Percentiles rank a stretch among this genome's conserved stretches.
Conservation (phyloP, 2,888 invertebrate genomes). For the Xestia xanthographa region DNA sequence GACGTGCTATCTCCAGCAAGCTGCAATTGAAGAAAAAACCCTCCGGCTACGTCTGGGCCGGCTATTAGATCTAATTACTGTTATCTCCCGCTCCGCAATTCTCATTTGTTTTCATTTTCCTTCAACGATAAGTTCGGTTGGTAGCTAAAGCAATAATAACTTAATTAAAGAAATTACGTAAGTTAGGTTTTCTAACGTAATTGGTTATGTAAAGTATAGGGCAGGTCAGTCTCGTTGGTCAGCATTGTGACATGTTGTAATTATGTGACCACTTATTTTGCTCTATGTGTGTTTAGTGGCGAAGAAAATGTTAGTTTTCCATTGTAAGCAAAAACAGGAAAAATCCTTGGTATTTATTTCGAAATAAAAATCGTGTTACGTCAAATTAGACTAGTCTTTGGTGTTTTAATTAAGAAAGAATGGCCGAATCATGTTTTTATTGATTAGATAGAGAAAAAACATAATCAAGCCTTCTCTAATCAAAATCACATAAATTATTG, state of each 20-base stretch:
- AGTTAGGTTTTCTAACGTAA: conserved; percentile 45
- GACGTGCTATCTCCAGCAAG: conserved; percentile 75
- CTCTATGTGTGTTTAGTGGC: background rate
- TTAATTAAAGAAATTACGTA: conserved; percentile 54
- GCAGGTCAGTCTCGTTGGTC: conserved; percentile 8
- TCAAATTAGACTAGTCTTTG: background rate
- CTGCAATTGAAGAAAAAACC: conserved; percentile 75
- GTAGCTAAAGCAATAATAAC: conserved; percentile 55
- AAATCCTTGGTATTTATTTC: background rate
- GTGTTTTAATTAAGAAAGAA: conserved; percentile 3
- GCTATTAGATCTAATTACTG: conserved; percentile 79
- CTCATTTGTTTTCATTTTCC: conserved; percentile 66
- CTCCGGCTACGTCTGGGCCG: conserved; percentile 69
- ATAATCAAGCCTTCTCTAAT: conserved; percentile 27
- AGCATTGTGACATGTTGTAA: conserved; percentile 22
- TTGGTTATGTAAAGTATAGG: conserved; percentile 43
- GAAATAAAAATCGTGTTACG: background rate
- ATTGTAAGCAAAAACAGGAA: background rate
- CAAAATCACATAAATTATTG: conserved; percentile 33
- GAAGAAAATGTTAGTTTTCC: background rate
- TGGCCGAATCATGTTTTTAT: background rate
- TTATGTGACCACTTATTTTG: background rate
- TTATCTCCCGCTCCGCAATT: conserved; percentile 68
- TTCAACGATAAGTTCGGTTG: conserved; percentile 51
- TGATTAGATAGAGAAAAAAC: background rate